phyloP scores from a whole-genome alignment of 2,113 vertebrate genomes.

The Pica pica region DNA sequence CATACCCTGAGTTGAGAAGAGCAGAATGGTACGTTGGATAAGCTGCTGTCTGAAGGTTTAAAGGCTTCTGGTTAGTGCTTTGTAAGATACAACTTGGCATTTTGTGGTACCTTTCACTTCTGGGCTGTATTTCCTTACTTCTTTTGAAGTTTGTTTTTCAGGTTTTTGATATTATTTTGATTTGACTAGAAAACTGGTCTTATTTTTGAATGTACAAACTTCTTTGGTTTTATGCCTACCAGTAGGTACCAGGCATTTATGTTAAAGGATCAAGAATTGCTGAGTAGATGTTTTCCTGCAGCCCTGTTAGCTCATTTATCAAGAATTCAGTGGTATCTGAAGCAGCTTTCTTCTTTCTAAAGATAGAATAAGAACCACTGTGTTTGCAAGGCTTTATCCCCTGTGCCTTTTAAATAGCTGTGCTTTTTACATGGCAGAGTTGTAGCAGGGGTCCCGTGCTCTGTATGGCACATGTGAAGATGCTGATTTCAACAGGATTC shows the following conservation, averaged over 20 bases:
- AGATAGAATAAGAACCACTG: not conserved
- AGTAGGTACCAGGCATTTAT: not conserved
- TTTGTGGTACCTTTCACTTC: not conserved
- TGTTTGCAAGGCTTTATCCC: not conserved
- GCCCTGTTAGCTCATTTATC: not conserved
- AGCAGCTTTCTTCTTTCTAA: not conserved
- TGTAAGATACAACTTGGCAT: not conserved
- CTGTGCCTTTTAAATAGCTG: not conserved
- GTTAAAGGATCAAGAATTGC: not conserved
- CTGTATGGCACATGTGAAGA: not conserved
- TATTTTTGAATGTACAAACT: not conserved
- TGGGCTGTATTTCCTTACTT: not conserved
- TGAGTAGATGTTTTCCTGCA: not conserved
- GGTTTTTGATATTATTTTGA: not conserved
- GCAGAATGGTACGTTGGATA: not conserved
- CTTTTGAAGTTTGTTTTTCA: not conserved
- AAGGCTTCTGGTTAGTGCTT: constrained; percentile 22
- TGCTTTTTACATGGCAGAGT: not conserved
- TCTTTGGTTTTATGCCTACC: not conserved
- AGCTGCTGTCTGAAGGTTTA: constrained; percentile 29
- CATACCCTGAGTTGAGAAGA: not conserved
- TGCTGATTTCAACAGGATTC: not conserved
- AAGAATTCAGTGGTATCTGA: not conserved
- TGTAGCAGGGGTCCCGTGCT: not conserved
- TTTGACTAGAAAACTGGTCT: not conserved